Evolutionary conservation across 2,888 invertebrate species (phyloP).

Genomic region (Phengaris arion): DNA sequence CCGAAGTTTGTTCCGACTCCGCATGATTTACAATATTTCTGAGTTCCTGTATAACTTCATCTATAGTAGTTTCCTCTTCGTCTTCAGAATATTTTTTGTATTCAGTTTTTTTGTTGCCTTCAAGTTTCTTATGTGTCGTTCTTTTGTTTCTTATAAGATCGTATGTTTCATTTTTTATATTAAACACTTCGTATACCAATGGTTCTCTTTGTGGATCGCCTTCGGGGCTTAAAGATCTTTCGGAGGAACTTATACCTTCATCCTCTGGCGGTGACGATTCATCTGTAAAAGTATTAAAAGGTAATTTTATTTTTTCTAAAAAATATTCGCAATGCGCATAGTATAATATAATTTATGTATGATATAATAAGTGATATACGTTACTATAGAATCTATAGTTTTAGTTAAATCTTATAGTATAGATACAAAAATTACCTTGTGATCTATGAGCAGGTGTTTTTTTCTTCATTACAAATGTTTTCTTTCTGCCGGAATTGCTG

Average conservation of each 20-base stretch:
- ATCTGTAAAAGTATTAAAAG: slow-evolving; percentile 58
- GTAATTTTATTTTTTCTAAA: not conserved
- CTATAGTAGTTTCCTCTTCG: slow-evolving; percentile 90
- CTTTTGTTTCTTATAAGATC: slow-evolving; percentile 71
- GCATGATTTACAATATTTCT: slow-evolving; percentile 92
- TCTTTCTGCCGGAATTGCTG: slow-evolving; percentile 70
- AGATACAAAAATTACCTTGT: slow-evolving; percentile 59
- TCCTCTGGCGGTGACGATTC: slow-evolving; percentile 90
- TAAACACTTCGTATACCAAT: slow-evolving; percentile 81
- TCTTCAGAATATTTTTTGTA: slow-evolving; percentile 77
- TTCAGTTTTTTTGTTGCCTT: slow-evolving; percentile 53
- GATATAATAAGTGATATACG: too few species aligned
- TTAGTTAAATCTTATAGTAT: too few species aligned
- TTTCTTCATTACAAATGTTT: slow-evolving; percentile 74
- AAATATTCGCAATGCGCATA: not conserved
- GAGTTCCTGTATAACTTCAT: slow-evolving; percentile 92
- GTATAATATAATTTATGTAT: too few species aligned
- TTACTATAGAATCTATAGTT: not conserved
- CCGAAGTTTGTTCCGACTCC: slow-evolving; percentile 83
- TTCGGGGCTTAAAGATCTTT: slow-evolving; percentile 87
- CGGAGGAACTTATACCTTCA: slow-evolving; percentile 93
- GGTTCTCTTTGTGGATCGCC: slow-evolving; percentile 81
- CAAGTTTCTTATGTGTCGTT: slow-evolving; percentile 63
- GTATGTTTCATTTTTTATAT: slow-evolving; percentile 79
- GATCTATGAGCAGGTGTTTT: slow-evolving; percentile 65